Base-by-base conservation (phyloP, 2,888 invertebrate genomes). In the Hypselothyrea guttata region DNA sequence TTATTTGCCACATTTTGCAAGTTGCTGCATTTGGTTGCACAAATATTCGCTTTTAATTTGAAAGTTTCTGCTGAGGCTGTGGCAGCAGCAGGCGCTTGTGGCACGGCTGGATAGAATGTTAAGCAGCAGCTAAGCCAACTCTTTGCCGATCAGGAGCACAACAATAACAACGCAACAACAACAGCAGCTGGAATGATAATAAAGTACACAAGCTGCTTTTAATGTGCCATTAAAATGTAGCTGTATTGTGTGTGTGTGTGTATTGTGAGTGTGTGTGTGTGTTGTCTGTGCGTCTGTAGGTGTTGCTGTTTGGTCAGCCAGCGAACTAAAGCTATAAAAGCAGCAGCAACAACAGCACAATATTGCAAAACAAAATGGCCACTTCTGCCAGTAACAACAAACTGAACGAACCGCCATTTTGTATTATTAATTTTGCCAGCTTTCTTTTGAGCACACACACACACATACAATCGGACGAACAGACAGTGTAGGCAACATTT, bases 301-400 rank as follows among this genome's bases (percentile, higher is more conserved):
- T 74, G 49, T 42, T 77, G 64, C 63, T 72, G 34, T 55, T 75
- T 59, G 79, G 75, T 41, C 70, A 63, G 75, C 55, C 65, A 76
- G 71, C 63, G 62, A 84, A 79, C 85, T 82, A 84, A 79, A 79
- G 83, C 69, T 65, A 82, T 84, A 82, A 79, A 79, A 77, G 62
- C 62, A 62, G 53, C 61, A 60, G 33, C 57, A 68, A 37, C 53
- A 69, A 35, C 52, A 69, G 5, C 11, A 16, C 57, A 58, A 56
- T 65, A 67, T 73, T 65, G 59, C 71, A 58, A 66, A 69, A 70
- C 75, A 65, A 78, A 77, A 77, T 77, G 72, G 71, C 75, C 66
- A 70, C 67, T 75, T 68, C n/a, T 48, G 27, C 44, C 70, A 71
- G 45, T 55, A 68, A 22, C 59, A 22, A 22, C 22, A 22, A 5